A percentile compares a stretch with the other conserved stretches of the same genome.
Evolutionary conservation across 2,113 vertebrate species (phyloP).

Genomic region (Varanus komodoensis): DNA sequence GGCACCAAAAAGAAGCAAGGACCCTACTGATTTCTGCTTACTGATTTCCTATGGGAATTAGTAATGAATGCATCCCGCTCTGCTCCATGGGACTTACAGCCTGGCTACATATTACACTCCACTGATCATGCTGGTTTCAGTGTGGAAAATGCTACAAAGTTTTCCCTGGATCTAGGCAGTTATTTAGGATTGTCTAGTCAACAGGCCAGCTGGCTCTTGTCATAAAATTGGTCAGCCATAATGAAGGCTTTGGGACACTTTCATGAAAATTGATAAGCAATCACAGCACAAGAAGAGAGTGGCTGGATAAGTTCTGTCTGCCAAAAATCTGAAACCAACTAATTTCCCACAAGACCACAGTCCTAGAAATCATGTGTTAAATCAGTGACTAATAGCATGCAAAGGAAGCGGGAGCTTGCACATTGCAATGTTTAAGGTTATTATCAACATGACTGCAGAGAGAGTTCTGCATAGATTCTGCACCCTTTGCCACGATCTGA

Average conservation of each 20-base stretch:
- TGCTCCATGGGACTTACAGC: no score
- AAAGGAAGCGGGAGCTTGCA: conserved; percentile 54
- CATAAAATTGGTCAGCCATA: background rate
- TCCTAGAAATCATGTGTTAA: conserved; percentile 23
- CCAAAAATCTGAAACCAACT: background rate
- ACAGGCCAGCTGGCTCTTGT: background rate
- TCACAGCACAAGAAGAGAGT: background rate
- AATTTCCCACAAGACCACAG: background rate
- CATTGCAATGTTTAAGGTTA: conserved; percentile 68
- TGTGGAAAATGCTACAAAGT: background rate
- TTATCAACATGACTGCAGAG: conserved; percentile 65
- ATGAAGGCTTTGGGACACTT: background rate
- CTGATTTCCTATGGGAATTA: no score
- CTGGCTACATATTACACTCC: no score
- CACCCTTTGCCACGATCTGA: conserved; percentile 47
- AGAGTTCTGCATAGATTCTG: conserved; percentile 58
- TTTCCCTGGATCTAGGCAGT: background rate
- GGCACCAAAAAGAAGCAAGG: background rate
- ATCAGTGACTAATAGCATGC: conserved; percentile 51
- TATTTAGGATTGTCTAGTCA: background rate
- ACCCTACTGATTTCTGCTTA: background rate
- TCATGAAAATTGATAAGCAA: background rate
- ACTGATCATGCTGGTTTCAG: no score
- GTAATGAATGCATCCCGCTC: no score
- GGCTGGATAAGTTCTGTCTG: background rate